These are phyloP conservation scores for Busseola fusca DNA, from an alignment of 2,888 invertebrate genomes.

Conservation along the genomic window DNA sequence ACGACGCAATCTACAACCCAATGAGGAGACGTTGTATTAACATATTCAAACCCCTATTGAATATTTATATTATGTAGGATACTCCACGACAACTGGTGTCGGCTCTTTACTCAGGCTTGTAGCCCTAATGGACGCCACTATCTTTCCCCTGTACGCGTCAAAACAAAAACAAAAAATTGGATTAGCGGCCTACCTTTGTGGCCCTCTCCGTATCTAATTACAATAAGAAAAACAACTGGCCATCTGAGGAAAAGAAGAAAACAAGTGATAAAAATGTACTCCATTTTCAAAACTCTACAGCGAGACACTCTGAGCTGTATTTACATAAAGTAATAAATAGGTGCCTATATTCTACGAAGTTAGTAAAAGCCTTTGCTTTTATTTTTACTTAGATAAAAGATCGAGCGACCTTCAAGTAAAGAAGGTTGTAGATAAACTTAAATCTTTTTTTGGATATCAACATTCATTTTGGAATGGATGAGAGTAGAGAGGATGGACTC, in stretches of 20 bases:
- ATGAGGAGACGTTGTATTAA: constrained; percentile 87
- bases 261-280: constrained; percentile 55
- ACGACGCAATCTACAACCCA: constrained; percentile 88
- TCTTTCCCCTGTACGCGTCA: constrained; percentile 77
- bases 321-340: constrained; percentile 53
- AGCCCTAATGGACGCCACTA: constrained; percentile 83
- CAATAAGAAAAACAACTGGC: constrained; percentile 64
- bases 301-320: constrained; percentile 39
- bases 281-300: constrained; percentile 53
- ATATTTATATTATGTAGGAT: constrained; percentile 84
- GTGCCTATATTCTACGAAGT: constrained; percentile 45
- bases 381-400: constrained; percentile 43
- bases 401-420: constrained; percentile 21
- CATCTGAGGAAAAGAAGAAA: constrained; percentile 55
- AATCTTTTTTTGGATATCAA: constrained; percentile 5
- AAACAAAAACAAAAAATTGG: constrained; percentile 78
- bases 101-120: constrained; percentile 80
- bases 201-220: constrained; percentile 62
- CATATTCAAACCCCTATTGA: constrained; percentile 88
- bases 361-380: constrained; percentile 40
- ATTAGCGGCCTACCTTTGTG: constrained; percentile 72
- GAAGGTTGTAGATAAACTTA: constrained; percentile 26
- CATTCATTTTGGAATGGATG: not conserved
- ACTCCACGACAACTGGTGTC: constrained; percentile 65
- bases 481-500: too few species aligned